Conservation (phyloP, 2,888 invertebrate species). For the Dicranocentrus wangi region DNA sequence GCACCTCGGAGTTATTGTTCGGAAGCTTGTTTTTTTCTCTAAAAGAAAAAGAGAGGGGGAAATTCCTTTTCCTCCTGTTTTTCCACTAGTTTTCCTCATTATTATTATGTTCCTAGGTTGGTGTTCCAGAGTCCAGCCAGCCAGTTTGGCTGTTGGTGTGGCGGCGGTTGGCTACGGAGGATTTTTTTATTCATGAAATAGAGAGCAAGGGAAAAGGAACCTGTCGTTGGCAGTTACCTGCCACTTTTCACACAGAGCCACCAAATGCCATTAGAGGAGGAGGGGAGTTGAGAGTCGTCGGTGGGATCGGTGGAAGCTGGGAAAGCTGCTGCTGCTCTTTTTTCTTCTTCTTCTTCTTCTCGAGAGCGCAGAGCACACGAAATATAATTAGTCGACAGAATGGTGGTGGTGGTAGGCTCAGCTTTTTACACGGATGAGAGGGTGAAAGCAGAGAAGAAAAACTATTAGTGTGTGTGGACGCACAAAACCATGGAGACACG, state of each 20-base stretch:
- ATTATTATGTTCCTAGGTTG: no score
- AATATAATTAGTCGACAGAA: slow-evolving; percentile 56
- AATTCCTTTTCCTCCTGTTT: no score
- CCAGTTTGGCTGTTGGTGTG: no score
- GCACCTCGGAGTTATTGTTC: no score
- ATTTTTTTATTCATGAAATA: background rate
- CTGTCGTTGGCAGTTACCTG: slow-evolving; percentile 65
- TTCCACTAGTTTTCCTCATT: no score
- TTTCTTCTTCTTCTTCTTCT: no score
- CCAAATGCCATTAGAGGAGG: slow-evolving; percentile 51
- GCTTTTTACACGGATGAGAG: background rate
- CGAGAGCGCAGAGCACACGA: slow-evolving; percentile 33
- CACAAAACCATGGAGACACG: background rate
- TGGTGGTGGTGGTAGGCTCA: slow-evolving; percentile 4
- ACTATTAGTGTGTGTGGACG: slow-evolving; percentile 5
- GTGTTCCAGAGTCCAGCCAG: no score
- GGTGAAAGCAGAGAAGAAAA: slow-evolving; percentile 21
- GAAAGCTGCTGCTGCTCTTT: no score
- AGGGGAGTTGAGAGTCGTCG: slow-evolving; percentile 36
- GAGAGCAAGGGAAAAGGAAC: slow-evolving; percentile 45
- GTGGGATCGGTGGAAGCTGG: background rate
- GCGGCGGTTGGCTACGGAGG: no score
- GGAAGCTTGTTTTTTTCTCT: no score
- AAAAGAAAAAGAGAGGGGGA: no score
- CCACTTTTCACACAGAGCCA: slow-evolving; percentile 55